These are phyloP conservation scores for Prosopocoilus inquinatus DNA, from an alignment of 2,888 invertebrate genomes.

Conservation along the genomic window DNA sequence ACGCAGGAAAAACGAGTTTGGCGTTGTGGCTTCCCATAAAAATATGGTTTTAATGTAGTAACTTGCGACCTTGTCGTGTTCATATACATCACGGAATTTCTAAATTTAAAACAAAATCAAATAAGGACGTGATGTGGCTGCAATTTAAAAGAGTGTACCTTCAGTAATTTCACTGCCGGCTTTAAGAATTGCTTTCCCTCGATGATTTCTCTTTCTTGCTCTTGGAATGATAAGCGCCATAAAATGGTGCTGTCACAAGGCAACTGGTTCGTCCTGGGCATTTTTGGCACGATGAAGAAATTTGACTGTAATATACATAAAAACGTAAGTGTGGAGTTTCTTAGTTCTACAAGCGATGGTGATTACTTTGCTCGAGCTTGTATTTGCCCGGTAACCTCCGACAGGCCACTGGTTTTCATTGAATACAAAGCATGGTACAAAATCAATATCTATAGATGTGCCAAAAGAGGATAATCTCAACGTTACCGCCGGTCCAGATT, in stretches of 20 bases:
- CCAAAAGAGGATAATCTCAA: slow-evolving; percentile 40
- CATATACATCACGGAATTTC: slow-evolving; percentile 53
- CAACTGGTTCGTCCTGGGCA: slow-evolving; percentile 41
- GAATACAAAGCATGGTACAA: slow-evolving; percentile 43
- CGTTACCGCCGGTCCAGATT: slow-evolving; percentile 59
- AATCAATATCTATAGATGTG: slow-evolving; percentile 50
- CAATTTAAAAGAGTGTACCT: slow-evolving; percentile 29
- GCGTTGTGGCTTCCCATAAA: slow-evolving; percentile 45
- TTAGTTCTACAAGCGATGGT: neutral
- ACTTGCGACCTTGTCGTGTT: slow-evolving; percentile 54
- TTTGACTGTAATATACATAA: slow-evolving; percentile 34
- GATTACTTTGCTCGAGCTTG: slow-evolving; percentile 30
- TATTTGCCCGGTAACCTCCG: slow-evolving; percentile 38
- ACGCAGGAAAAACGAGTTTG: no score
- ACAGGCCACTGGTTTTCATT: slow-evolving; percentile 38
- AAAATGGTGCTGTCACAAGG: slow-evolving; percentile 37
- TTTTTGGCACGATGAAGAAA: slow-evolving; percentile 58
- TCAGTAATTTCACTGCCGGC: slow-evolving; percentile 51
- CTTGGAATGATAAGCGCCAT: slow-evolving; percentile 61
- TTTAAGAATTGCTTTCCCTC: slow-evolving; percentile 51
- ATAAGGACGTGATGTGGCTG: neutral
- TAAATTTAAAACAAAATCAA: slow-evolving; percentile 37
- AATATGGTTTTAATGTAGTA: slow-evolving; percentile 59
- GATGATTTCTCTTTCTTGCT: slow-evolving; percentile 55
- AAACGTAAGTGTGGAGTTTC: neutral